A percentile compares a stretch with the other conserved stretches of the same genome.
Conservation (phyloP, 2,888 invertebrate genomes). For the Masnerella sp. region DNA sequence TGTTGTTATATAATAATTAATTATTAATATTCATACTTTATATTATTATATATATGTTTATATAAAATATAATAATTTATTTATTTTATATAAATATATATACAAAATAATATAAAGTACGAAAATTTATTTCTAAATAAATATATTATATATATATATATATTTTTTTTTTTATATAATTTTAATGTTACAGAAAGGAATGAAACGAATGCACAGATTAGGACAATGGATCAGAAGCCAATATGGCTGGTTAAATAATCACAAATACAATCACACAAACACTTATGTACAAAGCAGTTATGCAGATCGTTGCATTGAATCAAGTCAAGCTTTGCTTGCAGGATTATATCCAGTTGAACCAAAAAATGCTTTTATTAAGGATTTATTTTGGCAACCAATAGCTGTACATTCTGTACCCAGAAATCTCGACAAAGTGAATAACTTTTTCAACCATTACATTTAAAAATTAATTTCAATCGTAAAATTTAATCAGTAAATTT, state of each 20-base stretch:
- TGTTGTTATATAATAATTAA: neutral
- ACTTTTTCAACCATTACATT: too few species aligned
- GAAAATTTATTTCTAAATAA: neutral
- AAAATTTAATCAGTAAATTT: too few species aligned
- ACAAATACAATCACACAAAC: slow-evolving; percentile 67
- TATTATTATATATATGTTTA: neutral
- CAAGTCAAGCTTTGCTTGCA: slow-evolving; percentile 88
- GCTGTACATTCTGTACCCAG: slow-evolving; percentile 89
- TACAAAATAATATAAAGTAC: neutral
- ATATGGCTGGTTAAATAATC: slow-evolving; percentile 84
- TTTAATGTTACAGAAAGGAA: slow-evolving; percentile 82
- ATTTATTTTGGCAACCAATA: slow-evolving; percentile 89
- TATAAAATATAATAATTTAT: neutral
- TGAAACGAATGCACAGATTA: slow-evolving; percentile 85
- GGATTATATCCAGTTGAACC: slow-evolving; percentile 85
- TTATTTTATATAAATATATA: neutral
- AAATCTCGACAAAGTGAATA: slow-evolving; percentile 84
- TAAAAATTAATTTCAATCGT: too few species aligned
- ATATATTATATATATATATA: neutral
- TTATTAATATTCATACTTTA: neutral
- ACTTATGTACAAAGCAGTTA: slow-evolving; percentile 84
- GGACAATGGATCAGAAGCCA: slow-evolving; percentile 85
- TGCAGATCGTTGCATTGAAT: slow-evolving; percentile 90
- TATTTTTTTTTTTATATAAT: neutral
- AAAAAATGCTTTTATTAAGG: slow-evolving; percentile 80